Evolutionary conservation across 2,113 vertebrate genomes (phyloP).

Genomic region (Calyptommatus sinebrachiatus): DNA sequence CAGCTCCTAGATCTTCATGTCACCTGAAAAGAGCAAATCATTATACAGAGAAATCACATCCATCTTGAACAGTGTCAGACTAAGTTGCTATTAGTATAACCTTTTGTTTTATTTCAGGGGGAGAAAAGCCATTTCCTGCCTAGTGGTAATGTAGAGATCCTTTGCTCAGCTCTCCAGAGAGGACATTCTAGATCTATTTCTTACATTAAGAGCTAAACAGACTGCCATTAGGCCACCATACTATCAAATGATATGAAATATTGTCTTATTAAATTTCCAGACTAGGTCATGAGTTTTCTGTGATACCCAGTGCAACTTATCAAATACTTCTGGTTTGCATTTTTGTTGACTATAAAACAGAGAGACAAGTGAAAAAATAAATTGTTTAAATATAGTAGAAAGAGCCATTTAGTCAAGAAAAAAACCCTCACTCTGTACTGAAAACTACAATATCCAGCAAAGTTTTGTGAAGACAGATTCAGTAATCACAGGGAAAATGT

Average conservation of each 20-base stretch:
- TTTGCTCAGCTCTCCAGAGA: background rate
- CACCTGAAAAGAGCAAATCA: constrained; percentile 1
- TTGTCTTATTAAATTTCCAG: background rate
- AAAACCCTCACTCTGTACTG: background rate
- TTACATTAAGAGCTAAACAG: background rate
- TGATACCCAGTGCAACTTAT: background rate
- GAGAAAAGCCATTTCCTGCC: background rate
- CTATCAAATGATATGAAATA: background rate
- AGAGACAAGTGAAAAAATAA: background rate
- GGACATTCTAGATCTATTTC: constrained; percentile 6
- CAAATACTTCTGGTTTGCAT: background rate
- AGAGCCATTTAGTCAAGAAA: background rate
- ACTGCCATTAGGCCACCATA: background rate
- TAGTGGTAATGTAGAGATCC: background rate
- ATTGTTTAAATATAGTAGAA: no score
- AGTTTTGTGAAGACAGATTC: background rate
- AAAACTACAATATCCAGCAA: background rate
- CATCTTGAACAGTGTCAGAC: background rate
- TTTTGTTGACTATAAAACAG: background rate
- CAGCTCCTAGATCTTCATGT: background rate
- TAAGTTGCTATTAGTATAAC: background rate
- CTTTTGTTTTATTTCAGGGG: no score
- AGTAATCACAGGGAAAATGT: background rate
- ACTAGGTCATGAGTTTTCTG: background rate
- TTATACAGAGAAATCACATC: constrained; percentile 1